Evolutionary conservation across 37 sponge, comb jelly and placozoan species (phyloP).

Genomic region (Agelas oroides): DNA sequence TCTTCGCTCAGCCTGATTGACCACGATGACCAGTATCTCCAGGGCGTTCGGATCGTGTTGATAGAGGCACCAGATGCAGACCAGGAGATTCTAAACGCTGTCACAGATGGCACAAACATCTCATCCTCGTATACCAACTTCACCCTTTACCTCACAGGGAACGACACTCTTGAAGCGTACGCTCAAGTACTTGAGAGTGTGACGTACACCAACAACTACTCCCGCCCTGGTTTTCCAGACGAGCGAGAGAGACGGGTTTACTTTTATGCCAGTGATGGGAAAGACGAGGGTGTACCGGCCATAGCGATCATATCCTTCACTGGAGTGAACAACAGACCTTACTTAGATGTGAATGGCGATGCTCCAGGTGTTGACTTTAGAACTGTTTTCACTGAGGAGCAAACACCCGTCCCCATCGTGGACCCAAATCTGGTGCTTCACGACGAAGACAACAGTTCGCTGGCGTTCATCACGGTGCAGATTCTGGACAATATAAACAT

Average conservation of each 20-base stretch:
- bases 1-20: conserved; percentile 70
- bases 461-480: conserved; percentile 64
- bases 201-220: conserved; percentile 77
- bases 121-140: conserved; percentile 48
- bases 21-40: conserved; percentile 70
- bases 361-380: conserved; percentile 34
- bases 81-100: conserved; percentile 68
- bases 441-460: conserved; percentile 83
- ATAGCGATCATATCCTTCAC: conserved; percentile 61
- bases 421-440: conserved; percentile 41
- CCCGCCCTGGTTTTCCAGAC: conserved; percentile 82
- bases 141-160: conserved; percentile 72
- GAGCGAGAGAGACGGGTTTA: conserved; percentile 59
- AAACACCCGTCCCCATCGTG: conserved; percentile 68
- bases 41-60: conserved; percentile 60
- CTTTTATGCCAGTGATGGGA: conserved; percentile 82
- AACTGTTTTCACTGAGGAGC: conserved; percentile 70
- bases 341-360: conserved; percentile 78
- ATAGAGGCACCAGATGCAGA: conserved; percentile 74
- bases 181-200: conserved; percentile 67
- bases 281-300: conserved; percentile 55
- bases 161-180: conserved; percentile 65
- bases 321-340: conserved; percentile 81
- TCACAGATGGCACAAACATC: conserved; percentile 58
- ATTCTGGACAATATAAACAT: conserved; percentile 70